Conservation (phyloP, 2,888 invertebrate genomes). For the Tetranychus truncatus region DNA sequence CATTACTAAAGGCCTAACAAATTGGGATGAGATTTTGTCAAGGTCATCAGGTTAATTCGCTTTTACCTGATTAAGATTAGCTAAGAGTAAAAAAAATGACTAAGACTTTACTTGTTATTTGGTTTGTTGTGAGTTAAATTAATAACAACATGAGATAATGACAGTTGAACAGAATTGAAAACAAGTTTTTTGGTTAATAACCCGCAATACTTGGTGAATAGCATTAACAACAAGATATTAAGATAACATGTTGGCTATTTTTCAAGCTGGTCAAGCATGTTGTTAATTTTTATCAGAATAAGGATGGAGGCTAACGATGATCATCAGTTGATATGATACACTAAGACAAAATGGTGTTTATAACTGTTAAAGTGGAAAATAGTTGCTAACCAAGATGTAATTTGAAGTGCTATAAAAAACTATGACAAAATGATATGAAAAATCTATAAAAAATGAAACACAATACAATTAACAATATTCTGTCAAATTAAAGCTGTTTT, state of each 20-base stretch:
- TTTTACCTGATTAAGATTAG: neutral
- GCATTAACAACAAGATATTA: neutral
- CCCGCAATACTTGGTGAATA: neutral
- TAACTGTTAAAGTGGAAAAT: neutral
- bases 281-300: neutral
- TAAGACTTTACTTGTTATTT: too few species aligned
- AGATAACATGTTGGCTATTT: neutral
- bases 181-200: neutral
- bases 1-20: too few species aligned
- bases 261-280: neutral
- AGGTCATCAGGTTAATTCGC: neutral
- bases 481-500: conserved; percentile 1
- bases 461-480: neutral
- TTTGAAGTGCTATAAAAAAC: neutral
- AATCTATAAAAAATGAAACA: neutral
- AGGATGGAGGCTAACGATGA: neutral
- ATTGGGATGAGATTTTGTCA: neutral
- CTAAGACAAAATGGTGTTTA: neutral
- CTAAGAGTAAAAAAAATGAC: neutral
- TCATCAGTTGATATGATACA: neutral
- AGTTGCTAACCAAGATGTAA: neutral
- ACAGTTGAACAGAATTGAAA: neutral
- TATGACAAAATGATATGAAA: neutral
- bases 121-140: too few species aligned
- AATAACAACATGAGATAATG: neutral